A percentile compares a stretch with the other conserved stretches of the same genome.
phyloP scores from a whole-genome alignment of 2,888 invertebrate genomes.

The Dryobotodes eremita region DNA sequence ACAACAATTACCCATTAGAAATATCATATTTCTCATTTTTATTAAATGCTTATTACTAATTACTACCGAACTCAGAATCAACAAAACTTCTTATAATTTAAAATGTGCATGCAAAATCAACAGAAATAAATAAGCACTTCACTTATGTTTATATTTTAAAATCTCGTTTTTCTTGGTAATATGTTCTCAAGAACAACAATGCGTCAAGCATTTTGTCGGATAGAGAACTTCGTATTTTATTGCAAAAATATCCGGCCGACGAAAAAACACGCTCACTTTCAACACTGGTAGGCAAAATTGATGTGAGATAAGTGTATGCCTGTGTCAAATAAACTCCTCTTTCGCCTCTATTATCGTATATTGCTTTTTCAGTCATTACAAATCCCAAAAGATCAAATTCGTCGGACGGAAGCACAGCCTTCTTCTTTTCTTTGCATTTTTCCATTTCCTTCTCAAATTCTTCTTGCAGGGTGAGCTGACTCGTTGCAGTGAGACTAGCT shows the following conservation, averaged over 20 bases:
- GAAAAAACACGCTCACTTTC: constrained; percentile 3
- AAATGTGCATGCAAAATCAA: not conserved
- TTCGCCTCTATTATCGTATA: constrained; percentile 40
- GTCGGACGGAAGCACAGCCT: not conserved
- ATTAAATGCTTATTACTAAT: not conserved
- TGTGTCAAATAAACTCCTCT: constrained; percentile 47
- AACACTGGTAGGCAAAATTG: constrained; percentile 11
- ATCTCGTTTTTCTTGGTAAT: constrained; percentile 16
- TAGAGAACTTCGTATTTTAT: constrained; percentile 32
- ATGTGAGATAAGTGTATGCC: constrained; percentile 33
- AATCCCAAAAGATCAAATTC: constrained; percentile 1
- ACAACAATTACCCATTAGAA: no score
- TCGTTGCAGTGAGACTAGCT: constrained; percentile 4
- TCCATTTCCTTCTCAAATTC: constrained; percentile 12
- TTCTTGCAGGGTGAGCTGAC: constrained; percentile 1
- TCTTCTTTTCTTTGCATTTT: constrained; percentile 6
- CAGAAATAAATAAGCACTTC: not conserved
- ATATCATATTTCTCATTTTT: no score
- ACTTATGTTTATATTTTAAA: not conserved
- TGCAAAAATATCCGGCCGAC: not conserved
- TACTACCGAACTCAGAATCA: not conserved
- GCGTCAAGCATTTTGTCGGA: constrained; percentile 24
- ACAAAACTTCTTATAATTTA: not conserved
- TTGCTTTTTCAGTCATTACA: constrained; percentile 42
- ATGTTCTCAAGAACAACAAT: constrained; percentile 15